Evolutionary conservation across 2,113 vertebrate species (phyloP).

Genomic region (Phrynocephalus versicolor): DNA sequence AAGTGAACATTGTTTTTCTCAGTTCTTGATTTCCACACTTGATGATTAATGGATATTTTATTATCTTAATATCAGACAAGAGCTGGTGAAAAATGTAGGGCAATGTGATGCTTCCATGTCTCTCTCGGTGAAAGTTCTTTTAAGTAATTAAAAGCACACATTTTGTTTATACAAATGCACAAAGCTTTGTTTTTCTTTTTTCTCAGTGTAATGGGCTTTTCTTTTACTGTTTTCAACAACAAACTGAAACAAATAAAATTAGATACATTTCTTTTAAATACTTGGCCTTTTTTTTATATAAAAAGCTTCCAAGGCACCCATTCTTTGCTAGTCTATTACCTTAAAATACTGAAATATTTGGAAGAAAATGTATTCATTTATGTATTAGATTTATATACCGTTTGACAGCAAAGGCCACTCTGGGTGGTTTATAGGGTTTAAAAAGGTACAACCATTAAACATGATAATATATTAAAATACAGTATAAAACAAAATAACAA

Average conservation of each 20-base stretch:
- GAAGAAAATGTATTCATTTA: too few relatives aligned
- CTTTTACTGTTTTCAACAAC: not conserved
- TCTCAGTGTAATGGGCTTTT: not conserved
- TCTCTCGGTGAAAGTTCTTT: slow-evolving; percentile 1
- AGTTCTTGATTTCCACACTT: not conserved
- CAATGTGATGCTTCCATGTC: not conserved
- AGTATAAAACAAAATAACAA: too few relatives aligned
- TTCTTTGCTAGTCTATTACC: not conserved
- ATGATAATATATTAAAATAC: too few relatives aligned
- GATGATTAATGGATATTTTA: not conserved
- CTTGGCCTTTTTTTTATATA: not conserved
- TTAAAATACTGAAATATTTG: not conserved
- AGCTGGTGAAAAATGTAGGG: not conserved
- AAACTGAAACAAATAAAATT: slow-evolving; percentile 8
- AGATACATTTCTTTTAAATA: slow-evolving; percentile 6
- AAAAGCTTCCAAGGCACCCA: not conserved
- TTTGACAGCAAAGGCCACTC: too few relatives aligned
- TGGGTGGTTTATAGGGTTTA: too few relatives aligned
- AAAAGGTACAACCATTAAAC: too few relatives aligned
- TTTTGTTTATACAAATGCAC: slow-evolving; percentile 17
- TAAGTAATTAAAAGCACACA: not conserved
- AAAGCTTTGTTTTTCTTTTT: slow-evolving; percentile 1
- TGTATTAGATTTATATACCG: too few relatives aligned
- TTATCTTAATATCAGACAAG: not conserved
- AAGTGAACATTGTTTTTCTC: not conserved